Evolutionary conservation across 2,888 invertebrate species (phyloP).

Genomic region (Cataglyphis albicans): DNA sequence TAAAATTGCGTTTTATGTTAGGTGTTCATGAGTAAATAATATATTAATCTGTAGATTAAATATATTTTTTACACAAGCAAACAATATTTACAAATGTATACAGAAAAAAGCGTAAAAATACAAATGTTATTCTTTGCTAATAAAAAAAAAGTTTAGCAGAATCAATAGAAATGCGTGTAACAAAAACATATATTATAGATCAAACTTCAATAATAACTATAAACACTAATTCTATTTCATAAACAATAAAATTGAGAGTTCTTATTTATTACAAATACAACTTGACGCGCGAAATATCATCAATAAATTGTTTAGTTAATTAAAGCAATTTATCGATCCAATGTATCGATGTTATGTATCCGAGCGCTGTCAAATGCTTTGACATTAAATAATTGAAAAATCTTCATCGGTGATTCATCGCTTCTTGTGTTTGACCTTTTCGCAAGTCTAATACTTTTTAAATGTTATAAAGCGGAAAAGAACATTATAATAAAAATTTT

Average conservation of each 20-base stretch:
- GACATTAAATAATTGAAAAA: constrained; percentile 6
- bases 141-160: neutral
- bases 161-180: neutral
- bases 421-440: neutral
- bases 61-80: neutral
- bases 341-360: neutral
- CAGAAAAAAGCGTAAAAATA: neutral
- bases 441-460: neutral
- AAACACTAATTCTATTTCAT: neutral
- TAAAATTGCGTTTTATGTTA: neutral
- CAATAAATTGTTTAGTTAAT: neutral
- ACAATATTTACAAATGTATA: neutral
- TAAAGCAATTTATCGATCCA: neutral
- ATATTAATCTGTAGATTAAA: neutral
- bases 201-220: neutral
- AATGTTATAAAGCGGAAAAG: neutral
- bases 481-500: neutral
- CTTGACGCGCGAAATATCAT: neutral
- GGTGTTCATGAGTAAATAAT: no score
- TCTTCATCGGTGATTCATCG: neutral
- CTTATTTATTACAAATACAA: neutral
- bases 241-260: neutral
- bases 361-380: neutral
- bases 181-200: neutral
- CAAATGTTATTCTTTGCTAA: neutral